Evolutionary conservation across 2,888 invertebrate species (phyloP).

Genomic region (Chalcosyrphus nemorum): DNA sequence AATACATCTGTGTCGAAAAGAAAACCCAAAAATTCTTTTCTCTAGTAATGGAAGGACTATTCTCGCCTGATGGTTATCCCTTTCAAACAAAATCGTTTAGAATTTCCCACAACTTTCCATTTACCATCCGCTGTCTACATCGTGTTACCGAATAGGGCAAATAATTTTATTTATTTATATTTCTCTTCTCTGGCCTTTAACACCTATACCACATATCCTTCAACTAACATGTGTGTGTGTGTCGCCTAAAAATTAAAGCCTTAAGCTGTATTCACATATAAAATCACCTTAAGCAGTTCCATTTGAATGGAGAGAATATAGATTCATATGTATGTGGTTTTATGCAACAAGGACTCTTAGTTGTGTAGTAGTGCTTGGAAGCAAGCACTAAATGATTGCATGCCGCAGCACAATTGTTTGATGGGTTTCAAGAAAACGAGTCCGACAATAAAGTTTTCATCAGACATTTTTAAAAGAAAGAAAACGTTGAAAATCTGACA

Average conservation of each 20-base stretch:
- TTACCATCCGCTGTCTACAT: conserved; percentile 13
- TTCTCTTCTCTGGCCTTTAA: neutral
- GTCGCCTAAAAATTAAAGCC: neutral
- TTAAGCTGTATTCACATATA: neutral
- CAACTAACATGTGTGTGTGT: neutral
- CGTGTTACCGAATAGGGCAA: neutral
- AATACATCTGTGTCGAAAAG: neutral
- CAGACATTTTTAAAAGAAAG: neutral
- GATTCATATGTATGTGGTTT: neutral
- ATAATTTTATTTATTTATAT: conserved; percentile 17
- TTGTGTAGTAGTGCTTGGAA: neutral
- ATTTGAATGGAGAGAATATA: neutral
- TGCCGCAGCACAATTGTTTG: conserved; percentile 16
- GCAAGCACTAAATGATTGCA: conserved; percentile 13
- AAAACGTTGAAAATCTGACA: neutral
- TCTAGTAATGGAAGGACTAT: conserved; percentile 15
- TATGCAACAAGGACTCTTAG: neutral
- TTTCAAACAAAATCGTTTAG: conserved; percentile 31
- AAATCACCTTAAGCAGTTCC: conserved; percentile 12
- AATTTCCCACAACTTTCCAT: conserved; percentile 23
- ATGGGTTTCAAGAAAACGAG: neutral
- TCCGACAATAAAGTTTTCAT: conserved; percentile 15
- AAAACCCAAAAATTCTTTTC: neutral
- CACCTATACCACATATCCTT: neutral
- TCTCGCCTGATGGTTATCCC: conserved; percentile 24